Evolutionary conservation across 2,113 vertebrate genomes (phyloP).

Genomic region (Lathamus discolor): DNA sequence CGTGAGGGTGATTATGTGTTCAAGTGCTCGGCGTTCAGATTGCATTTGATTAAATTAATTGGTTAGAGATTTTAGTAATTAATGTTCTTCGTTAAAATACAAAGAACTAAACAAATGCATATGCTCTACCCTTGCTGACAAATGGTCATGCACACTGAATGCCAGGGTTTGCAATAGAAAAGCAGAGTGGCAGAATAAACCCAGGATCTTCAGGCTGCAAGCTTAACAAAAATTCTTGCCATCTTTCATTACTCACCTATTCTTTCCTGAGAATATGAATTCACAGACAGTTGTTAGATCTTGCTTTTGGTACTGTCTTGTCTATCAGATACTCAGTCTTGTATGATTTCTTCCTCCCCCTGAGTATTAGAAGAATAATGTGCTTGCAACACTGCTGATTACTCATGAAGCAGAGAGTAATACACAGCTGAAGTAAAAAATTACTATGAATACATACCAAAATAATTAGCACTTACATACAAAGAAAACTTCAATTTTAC

Average conservation of each 20-base stretch:
- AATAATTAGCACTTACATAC: neutral
- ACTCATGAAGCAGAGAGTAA: neutral
- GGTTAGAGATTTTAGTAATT: conserved; percentile 47
- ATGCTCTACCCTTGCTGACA: neutral
- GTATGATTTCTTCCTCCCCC: neutral
- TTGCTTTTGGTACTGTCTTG: neutral
- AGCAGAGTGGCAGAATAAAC: neutral
- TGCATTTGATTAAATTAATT: conserved; percentile 68
- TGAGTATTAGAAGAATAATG: neutral
- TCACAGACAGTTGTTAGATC: neutral
- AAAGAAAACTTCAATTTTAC: neutral
- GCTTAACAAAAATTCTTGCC: neutral
- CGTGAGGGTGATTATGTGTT: conserved; percentile 64
- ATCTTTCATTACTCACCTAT: neutral
- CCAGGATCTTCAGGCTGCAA: neutral
- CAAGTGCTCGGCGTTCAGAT: conserved; percentile 67
- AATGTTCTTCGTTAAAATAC: conserved; percentile 45
- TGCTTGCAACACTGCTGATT: neutral
- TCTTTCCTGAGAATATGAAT: neutral
- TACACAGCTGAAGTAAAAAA: neutral
- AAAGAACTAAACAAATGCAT: conserved; percentile 15
- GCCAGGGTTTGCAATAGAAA: neutral
- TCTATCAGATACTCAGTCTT: neutral
- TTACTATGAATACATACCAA: neutral
- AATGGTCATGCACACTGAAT: neutral